These are phyloP conservation scores for Tauraco hartlaubi DNA, from an alignment of 2,797 vertebrate species.

Conservation along the genomic window DNA sequence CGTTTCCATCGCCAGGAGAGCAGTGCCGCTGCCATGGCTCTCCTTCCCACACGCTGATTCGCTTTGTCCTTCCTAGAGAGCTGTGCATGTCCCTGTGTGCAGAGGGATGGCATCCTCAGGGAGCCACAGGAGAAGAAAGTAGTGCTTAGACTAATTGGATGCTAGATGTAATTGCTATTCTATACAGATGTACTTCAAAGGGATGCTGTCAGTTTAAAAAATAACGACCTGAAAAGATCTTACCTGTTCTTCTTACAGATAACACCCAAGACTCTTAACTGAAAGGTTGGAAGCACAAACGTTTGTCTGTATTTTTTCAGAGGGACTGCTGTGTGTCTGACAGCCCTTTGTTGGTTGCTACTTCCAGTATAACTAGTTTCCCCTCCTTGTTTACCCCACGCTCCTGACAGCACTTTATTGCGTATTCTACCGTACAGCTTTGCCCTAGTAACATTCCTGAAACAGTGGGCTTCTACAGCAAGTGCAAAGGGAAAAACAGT, in stretches of 20 bases:
- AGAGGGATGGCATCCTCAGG: neutral
- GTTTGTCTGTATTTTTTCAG: neutral
- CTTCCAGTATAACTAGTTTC: neutral
- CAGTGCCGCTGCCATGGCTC: neutral
- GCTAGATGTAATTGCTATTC: slow-evolving; percentile 27
- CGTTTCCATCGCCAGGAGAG: neutral
- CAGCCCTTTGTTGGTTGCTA: neutral
- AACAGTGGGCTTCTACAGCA: neutral
- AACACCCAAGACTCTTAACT: neutral
- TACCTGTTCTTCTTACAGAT: neutral
- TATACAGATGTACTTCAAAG: slow-evolving; percentile 32
- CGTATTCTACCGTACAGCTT: neutral
- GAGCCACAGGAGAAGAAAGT: neutral
- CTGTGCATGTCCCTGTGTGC: neutral
- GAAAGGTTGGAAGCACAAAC: neutral
- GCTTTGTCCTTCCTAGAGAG: slow-evolving; percentile 24
- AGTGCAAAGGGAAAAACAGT: neutral
- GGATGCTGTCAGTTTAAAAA: slow-evolving; percentile 36
- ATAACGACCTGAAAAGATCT: slow-evolving; percentile 10
- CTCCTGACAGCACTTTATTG: neutral
- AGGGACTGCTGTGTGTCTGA: neutral
- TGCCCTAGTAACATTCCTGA: neutral
- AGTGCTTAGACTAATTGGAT: slow-evolving; percentile 16
- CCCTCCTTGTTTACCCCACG: neutral
- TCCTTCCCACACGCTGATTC: neutral